A percentile compares a stretch with the other conserved stretches of the same genome.
Conservation (phyloP, 2,113 vertebrate species). For the Varanus komodoensis region DNA sequence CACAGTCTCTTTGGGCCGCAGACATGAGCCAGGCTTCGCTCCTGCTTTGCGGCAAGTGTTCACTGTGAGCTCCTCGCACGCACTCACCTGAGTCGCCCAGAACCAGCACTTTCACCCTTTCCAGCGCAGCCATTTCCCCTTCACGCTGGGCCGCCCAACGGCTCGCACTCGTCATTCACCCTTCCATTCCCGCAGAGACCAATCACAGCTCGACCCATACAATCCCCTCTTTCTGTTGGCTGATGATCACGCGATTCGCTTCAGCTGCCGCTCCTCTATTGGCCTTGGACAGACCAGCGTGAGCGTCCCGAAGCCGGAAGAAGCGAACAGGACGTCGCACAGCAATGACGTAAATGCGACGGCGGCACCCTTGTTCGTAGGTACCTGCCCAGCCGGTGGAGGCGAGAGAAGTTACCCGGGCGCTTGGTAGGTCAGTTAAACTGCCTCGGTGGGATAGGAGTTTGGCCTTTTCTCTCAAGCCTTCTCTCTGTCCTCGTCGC, state of each 20-base stretch:
- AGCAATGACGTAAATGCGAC: background rate
- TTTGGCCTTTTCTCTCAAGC: background rate
- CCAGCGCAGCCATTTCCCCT: slow-evolving; percentile 91
- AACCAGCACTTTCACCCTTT: slow-evolving; percentile 94
- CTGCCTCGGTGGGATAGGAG: background rate
- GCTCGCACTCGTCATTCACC: background rate
- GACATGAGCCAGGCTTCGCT: background rate
- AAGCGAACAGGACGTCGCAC: background rate
- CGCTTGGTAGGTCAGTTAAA: background rate
- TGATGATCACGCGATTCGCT: background rate
- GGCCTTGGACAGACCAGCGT: background rate
- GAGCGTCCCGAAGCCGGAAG: background rate
- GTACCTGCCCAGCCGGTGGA: background rate
- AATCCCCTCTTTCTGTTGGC: background rate
- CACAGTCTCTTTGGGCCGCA: background rate
- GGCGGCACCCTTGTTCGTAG: background rate
- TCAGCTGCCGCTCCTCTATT: background rate
- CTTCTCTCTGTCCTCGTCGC: background rate
- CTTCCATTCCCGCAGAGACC: background rate
- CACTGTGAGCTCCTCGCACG: background rate
- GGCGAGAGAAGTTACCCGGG: too few relatives aligned
- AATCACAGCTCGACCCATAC: background rate
- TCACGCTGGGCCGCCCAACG: accelerated
- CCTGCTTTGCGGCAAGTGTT: background rate
- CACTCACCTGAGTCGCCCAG: slow-evolving; percentile 95